Evolutionary conservation across 1,140 invertebrate genomes (phyloP).

Genomic region (Oscheius sp.): DNA sequence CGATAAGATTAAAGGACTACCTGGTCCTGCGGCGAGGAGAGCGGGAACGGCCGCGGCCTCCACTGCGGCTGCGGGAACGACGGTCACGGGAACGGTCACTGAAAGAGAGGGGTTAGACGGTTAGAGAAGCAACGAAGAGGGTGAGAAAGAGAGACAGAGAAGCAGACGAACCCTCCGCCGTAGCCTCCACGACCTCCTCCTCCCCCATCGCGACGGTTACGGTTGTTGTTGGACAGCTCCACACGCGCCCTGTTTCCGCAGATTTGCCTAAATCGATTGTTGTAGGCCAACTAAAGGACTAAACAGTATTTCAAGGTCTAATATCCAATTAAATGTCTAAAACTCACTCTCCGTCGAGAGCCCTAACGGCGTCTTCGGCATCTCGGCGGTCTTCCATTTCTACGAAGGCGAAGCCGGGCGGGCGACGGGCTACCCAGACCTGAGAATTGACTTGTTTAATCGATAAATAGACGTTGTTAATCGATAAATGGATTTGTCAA

Average conservation of each 20-base stretch:
- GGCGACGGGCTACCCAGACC: slow-evolving; percentile 90
- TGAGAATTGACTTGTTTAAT: no score
- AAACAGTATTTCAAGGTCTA: no score
- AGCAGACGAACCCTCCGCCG: background rate
- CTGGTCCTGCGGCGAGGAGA: no score
- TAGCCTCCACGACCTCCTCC: slow-evolving; percentile 44
- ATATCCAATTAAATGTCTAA: no score
- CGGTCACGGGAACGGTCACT: no score
- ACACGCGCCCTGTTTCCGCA: slow-evolving; percentile 59
- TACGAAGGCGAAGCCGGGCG: slow-evolving; percentile 92
- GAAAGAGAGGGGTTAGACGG: no score
- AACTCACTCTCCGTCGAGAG: slow-evolving; percentile 74
- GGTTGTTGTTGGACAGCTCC: slow-evolving; percentile 48
- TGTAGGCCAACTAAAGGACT: background rate
- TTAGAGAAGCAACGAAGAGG: background rate
- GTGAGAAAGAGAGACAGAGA: no score
- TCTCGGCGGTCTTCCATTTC: slow-evolving; percentile 91
- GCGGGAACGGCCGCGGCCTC: background rate
- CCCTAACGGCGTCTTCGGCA: slow-evolving; percentile 88
- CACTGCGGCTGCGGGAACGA: background rate
- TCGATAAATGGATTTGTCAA: no score
- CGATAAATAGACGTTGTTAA: no score
- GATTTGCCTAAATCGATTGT: slow-evolving; percentile 49
- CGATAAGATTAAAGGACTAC: no score
- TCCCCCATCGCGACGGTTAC: slow-evolving; percentile 49